Conservation (phyloP, 1,140 invertebrate species). For the Condylostylus longicornis region DNA sequence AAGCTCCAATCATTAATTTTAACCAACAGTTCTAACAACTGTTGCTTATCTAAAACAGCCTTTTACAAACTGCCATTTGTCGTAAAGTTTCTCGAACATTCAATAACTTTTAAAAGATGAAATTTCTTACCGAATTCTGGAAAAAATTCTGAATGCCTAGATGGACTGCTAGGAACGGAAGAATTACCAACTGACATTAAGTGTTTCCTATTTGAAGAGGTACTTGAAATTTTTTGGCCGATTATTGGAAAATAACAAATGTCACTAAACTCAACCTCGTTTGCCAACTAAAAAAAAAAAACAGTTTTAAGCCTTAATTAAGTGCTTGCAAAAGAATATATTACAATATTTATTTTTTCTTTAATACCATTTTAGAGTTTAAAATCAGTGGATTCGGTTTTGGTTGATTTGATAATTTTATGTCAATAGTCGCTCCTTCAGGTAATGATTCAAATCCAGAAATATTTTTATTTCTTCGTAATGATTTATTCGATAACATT, state of each 20-base stretch:
- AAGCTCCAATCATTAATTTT: too few relatives aligned
- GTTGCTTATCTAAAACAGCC: too few relatives aligned
- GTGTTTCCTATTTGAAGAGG: constrained; percentile 2
- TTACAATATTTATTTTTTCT: background rate
- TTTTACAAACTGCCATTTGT: too few relatives aligned
- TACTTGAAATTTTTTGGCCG: background rate
- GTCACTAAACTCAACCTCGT: constrained; percentile 24
- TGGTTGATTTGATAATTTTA: constrained; percentile 15
- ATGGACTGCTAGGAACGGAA: constrained; percentile 53
- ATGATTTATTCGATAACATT: constrained; percentile 23
- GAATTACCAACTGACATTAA: constrained; percentile 26
- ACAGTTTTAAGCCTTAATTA: background rate
- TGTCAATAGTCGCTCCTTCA: constrained; percentile 25
- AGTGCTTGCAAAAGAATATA: background rate
- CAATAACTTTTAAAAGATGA: constrained; percentile 1
- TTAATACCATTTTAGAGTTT: constrained; percentile 17
- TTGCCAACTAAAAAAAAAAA: constrained; percentile 22
- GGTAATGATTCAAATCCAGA: constrained; percentile 27
- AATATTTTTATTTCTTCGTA: constrained; percentile 22
- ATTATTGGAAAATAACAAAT: constrained; percentile 18
- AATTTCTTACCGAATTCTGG: constrained; percentile 36
- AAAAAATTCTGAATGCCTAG: constrained; percentile 43
- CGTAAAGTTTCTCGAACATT: too few relatives aligned
- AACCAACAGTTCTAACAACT: too few relatives aligned
- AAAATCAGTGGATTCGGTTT: constrained; percentile 25